These are phyloP conservation scores for Enhydra lutris DNA, from an alignment of 2,113 vertebrate genomes.

Conservation along the genomic window DNA sequence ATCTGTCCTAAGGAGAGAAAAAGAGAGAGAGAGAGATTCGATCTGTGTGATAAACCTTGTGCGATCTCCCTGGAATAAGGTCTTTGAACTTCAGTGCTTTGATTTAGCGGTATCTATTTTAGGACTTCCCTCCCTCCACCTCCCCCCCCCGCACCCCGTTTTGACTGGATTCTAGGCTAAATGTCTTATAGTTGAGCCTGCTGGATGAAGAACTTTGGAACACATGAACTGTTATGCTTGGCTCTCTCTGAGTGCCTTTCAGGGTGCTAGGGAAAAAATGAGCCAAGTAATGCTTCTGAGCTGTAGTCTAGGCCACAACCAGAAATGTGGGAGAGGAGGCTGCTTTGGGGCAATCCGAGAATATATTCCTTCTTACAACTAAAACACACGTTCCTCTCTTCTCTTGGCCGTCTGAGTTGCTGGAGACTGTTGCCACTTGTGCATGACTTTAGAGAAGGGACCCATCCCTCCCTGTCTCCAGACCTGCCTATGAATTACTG, in stretches of 20 bases:
- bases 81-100: neutral
- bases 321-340: neutral
- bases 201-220: neutral
- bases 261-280: neutral
- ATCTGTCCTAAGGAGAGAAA: neutral
- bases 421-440: constrained; percentile 31
- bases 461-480: constrained; percentile 23
- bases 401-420: constrained; percentile 38
- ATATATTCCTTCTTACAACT: neutral
- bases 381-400: constrained; percentile 36
- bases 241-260: neutral
- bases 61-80: neutral
- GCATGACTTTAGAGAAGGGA: neutral
- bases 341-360: neutral
- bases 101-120: neutral
- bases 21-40: neutral
- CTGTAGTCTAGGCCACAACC: neutral
- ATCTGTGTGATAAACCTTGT: neutral
- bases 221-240: neutral
- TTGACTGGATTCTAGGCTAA: neutral
- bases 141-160: neutral
- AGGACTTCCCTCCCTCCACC: neutral
- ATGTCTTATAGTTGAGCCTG: neutral
- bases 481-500: constrained; percentile 53
- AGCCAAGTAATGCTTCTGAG: neutral